A percentile compares a stretch with the other conserved stretches of the same genome.
Evolutionary conservation across 2,888 invertebrate genomes (phyloP).

Genomic region (Tupiocoris notatus): DNA sequence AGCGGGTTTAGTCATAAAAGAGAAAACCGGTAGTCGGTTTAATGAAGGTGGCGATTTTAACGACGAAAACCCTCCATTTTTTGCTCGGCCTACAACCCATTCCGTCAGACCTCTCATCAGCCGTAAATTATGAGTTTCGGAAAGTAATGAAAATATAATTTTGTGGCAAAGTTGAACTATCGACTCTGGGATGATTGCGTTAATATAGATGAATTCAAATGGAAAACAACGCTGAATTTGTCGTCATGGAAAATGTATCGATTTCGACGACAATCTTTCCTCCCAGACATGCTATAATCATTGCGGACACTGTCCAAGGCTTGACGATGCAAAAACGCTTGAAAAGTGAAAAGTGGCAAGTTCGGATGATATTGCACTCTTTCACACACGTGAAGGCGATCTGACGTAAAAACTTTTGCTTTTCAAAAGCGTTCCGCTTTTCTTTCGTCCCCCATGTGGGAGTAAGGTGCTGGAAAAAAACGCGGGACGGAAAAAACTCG

Average conservation of each 20-base stretch:
- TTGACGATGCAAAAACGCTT: slow-evolving; percentile 11
- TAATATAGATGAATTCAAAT: too few relatives aligned
- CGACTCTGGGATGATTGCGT: too few relatives aligned
- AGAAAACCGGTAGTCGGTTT: background rate
- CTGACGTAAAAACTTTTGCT: slow-evolving; percentile 2
- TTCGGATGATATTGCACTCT: slow-evolving; percentile 22
- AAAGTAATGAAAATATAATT: too few relatives aligned
- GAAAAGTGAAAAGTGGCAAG: slow-evolving; percentile 20
- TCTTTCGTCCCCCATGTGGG: background rate
- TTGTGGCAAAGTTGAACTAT: too few relatives aligned
- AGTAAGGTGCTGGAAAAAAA: background rate
- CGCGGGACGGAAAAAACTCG: background rate
- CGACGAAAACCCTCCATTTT: background rate
- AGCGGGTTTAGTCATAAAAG: background rate
- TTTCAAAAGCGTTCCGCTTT: background rate
- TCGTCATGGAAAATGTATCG: too few relatives aligned
- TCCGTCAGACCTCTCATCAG: too few relatives aligned
- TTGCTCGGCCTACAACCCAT: background rate
- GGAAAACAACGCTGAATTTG: too few relatives aligned
- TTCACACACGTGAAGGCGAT: background rate
- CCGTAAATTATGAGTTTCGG: too few relatives aligned
- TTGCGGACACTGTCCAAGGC: background rate
- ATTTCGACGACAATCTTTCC: too few relatives aligned
- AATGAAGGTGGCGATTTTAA: background rate
- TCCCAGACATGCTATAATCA: too few relatives aligned